Conservation (phyloP, 2,888 invertebrate species). For the Craniophora ligustri region DNA sequence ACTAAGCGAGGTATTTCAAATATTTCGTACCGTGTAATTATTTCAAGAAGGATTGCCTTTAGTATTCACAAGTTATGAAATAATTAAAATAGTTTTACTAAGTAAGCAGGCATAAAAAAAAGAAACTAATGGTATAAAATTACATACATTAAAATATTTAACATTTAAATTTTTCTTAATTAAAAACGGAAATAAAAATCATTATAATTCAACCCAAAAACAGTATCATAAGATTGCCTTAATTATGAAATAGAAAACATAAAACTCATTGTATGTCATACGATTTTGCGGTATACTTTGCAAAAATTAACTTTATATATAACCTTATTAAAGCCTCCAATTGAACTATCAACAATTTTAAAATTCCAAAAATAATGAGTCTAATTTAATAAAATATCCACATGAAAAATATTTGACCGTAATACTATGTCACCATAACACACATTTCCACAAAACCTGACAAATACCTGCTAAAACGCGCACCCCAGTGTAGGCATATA, state of each 20-base stretch:
- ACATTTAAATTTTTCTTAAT: neutral
- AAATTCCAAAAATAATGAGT: conserved; percentile 33
- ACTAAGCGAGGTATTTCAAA: conserved; percentile 47
- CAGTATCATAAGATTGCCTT: neutral
- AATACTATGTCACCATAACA: conserved; percentile 60
- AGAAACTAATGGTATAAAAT: neutral
- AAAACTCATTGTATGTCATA: no score
- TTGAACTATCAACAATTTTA: neutral
- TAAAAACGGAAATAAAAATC: conserved; percentile 1
- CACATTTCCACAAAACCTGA: conserved; percentile 66
- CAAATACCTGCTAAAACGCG: conserved; percentile 73
- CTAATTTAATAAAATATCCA: conserved; percentile 17
- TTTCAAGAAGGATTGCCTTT: conserved; percentile 39
- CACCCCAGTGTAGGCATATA: conserved; percentile 56
- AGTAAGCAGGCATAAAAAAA: neutral
- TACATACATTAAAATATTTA: neutral
- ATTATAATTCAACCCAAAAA: neutral
- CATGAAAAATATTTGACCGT: conserved; percentile 52
- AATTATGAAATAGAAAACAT: neutral
- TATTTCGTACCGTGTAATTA: conserved; percentile 41
- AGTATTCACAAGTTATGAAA: conserved; percentile 24
- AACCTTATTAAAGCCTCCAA: neutral
- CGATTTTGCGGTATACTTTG: no score
- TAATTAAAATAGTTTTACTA: neutral
- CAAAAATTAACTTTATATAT: no score